Evolutionary conservation across 1,140 invertebrate genomes (phyloP).

Genomic region (Drosophila athabasca): DNA sequence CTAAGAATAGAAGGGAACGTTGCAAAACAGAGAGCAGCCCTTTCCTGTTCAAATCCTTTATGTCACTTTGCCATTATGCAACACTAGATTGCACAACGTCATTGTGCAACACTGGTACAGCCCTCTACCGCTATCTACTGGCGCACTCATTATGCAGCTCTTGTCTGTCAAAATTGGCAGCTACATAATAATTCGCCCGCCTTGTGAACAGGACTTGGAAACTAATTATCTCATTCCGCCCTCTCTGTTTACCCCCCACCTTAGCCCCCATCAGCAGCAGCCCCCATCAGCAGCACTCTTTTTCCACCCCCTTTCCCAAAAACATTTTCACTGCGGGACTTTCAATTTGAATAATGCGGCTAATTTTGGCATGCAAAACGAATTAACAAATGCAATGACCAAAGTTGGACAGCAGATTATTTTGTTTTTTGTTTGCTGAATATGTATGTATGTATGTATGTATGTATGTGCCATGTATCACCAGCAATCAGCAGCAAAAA

Average conservation of each 20-base stretch:
- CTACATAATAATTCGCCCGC: constrained; percentile 16
- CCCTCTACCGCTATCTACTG: constrained; percentile 4
- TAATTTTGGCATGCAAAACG: constrained; percentile 17
- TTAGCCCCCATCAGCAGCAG: background rate
- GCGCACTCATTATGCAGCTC: constrained; percentile 31
- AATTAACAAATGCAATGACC: constrained; percentile 5
- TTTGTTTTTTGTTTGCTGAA: background rate
- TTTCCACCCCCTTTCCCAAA: background rate
- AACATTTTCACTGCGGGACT: background rate
- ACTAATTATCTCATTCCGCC: constrained; percentile 35
- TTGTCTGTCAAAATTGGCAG: constrained; percentile 38
- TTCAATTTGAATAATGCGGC: constrained; percentile 22
- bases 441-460: no score
- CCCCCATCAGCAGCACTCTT: background rate
- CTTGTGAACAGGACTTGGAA: constrained; percentile 24
- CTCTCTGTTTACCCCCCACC: no score
- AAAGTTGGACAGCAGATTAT: constrained; percentile 13
- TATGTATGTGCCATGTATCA: no score
- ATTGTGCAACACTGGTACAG: background rate
- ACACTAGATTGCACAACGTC: constrained; percentile 6
- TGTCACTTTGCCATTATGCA: background rate
- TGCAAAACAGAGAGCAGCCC: no score
- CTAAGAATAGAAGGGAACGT: background rate
- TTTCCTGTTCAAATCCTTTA: no score
- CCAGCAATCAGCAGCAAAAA: no score